Evolutionary conservation across 2,797 vertebrate species (phyloP).

Genomic region (Thaleichthys pacificus): DNA sequence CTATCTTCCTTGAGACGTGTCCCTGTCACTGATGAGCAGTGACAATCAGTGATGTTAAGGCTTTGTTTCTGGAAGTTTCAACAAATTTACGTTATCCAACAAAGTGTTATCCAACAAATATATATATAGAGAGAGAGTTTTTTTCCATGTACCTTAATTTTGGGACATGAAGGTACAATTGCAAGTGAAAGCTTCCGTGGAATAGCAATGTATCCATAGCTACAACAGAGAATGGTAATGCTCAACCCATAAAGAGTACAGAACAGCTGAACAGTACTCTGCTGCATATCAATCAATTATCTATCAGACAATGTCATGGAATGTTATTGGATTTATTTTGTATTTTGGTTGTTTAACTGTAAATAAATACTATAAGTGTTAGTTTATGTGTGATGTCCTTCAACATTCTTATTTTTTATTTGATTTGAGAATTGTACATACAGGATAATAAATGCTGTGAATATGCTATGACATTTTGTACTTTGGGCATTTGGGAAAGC

Average conservation of each 20-base stretch:
- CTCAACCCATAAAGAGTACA: slow-evolving; percentile 41
- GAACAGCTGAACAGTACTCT: slow-evolving; percentile 25
- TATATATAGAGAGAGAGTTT: neutral
- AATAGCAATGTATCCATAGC: slow-evolving; percentile 13
- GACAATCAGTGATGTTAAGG: too few relatives aligned
- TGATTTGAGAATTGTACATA: slow-evolving; percentile 72
- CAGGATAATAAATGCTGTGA: neutral
- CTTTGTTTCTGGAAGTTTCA: too few relatives aligned
- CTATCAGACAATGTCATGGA: slow-evolving; percentile 42
- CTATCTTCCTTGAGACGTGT: too few relatives aligned
- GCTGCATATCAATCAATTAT: slow-evolving; percentile 48
- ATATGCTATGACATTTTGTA: slow-evolving; percentile 76
- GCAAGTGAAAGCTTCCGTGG: too few relatives aligned
- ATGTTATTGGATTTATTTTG: slow-evolving; percentile 43
- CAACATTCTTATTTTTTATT: slow-evolving; percentile 50
- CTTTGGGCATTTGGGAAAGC: slow-evolving; percentile 64
- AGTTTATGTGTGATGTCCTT: slow-evolving; percentile 59
- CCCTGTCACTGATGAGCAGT: too few relatives aligned
- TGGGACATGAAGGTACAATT: too few relatives aligned
- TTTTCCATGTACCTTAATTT: neutral
- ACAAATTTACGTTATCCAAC: too few relatives aligned
- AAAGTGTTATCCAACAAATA: too few relatives aligned
- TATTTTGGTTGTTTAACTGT: slow-evolving; percentile 42
- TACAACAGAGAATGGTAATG: slow-evolving; percentile 36
- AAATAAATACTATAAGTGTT: slow-evolving; percentile 58